These are phyloP conservation scores for Epinephelus cyanopodus DNA, from an alignment of 2,113 vertebrate species.

Conservation along the genomic window DNA sequence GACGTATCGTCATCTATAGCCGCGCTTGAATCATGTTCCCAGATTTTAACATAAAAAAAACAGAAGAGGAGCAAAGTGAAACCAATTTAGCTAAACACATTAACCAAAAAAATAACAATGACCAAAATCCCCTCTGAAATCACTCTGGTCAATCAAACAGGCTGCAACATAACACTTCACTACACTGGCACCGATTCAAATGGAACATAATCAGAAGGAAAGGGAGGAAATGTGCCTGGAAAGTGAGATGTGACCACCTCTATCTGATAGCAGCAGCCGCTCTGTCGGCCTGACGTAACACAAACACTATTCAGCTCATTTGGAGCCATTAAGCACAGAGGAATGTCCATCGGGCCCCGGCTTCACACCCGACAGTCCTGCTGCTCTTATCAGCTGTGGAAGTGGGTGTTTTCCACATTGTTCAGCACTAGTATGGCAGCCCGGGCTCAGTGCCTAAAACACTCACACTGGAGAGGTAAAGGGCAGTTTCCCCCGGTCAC, in stretches of 20 bases:
- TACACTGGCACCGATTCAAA: conserved; percentile 49
- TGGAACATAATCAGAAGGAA: conserved; percentile 59
- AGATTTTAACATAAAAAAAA: background rate
- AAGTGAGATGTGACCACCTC: conserved; percentile 57
- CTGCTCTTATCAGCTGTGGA: conserved; percentile 79
- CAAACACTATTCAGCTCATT: conserved; percentile 70
- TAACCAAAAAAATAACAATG: background rate
- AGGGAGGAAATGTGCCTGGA: conserved; percentile 64
- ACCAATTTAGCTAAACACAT: background rate
- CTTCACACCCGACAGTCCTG: conserved; percentile 64
- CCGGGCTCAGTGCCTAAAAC: conserved; percentile 34
- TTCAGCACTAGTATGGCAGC: conserved; percentile 61
- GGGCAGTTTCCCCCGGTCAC: conserved; percentile 15
- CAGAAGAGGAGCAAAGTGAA: background rate
- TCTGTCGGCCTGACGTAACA: conserved; percentile 64
- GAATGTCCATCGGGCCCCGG: conserved; percentile 72
- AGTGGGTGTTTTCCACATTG: conserved; percentile 76
- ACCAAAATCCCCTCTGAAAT: conserved; percentile 16
- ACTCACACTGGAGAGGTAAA: conserved; percentile 7
- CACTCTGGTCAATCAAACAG: background rate
- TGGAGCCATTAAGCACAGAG: conserved; percentile 71
- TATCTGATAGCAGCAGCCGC: conserved; percentile 47
- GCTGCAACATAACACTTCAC: background rate
- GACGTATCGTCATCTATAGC: background rate
- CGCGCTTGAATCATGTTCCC: background rate